Evolutionary conservation across 1,140 invertebrate species (phyloP).

Genomic region (Liolophura sinensis): DNA sequence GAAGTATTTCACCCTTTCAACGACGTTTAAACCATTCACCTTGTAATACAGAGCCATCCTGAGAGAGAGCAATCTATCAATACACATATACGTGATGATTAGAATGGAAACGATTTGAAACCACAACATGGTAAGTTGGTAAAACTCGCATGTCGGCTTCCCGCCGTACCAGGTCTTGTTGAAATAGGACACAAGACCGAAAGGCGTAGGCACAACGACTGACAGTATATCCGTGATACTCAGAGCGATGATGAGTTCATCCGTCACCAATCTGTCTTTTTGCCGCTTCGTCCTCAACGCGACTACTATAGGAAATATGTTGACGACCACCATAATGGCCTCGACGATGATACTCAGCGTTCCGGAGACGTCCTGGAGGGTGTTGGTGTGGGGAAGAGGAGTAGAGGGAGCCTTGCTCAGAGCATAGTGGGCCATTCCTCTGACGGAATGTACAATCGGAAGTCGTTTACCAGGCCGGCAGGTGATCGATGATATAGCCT

Average conservation of each 20-base stretch:
- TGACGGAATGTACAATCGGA: too few species aligned
- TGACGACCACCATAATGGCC: slow-evolving; percentile 27
- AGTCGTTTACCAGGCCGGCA: too few species aligned
- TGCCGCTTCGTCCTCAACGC: slow-evolving; percentile 24
- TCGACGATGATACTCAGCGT: slow-evolving; percentile 30
- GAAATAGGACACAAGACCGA: slow-evolving; percentile 37
- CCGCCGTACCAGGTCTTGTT: slow-evolving; percentile 38
- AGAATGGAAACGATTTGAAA: slow-evolving; percentile 33
- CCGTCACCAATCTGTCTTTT: slow-evolving; percentile 23
- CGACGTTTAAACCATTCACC: slow-evolving; percentile 12
- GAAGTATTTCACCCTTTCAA: slow-evolving; percentile 18
- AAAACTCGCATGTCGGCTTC: slow-evolving; percentile 31
- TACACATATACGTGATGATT: slow-evolving; percentile 33
- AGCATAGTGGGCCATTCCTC: too few species aligned
- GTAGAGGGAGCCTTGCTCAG: too few species aligned
- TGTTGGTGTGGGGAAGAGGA: too few species aligned
- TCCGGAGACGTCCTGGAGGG: slow-evolving; percentile 22
- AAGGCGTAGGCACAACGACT: slow-evolving; percentile 35
- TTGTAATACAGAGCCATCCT: slow-evolving; percentile 4
- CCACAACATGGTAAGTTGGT: slow-evolving; percentile 37
- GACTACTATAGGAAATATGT: slow-evolving; percentile 30
- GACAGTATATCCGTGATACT: slow-evolving; percentile 39
- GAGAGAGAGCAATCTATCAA: slow-evolving; percentile 22
- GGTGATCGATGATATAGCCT: too few species aligned
- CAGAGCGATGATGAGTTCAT: slow-evolving; percentile 36